Evolutionary conservation across 1,140 invertebrate genomes (phyloP).

Genomic region (Chironomus striatipennis): DNA sequence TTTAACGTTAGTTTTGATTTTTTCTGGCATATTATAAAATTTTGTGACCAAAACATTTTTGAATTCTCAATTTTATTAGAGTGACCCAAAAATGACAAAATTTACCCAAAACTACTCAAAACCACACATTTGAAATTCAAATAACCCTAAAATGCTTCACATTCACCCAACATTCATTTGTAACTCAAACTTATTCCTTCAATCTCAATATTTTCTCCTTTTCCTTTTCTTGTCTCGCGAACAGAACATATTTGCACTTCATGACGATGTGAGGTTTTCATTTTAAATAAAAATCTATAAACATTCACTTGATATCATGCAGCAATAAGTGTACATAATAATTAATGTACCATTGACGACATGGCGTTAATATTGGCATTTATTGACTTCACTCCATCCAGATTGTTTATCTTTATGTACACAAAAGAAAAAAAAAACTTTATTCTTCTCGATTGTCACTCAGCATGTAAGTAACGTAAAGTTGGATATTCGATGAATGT

Average conservation of each 20-base stretch:
- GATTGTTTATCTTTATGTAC: neutral
- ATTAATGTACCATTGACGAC: slow-evolving; percentile 4
- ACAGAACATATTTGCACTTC: neutral
- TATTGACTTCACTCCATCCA: slow-evolving; percentile 8
- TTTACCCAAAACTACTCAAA: too few species aligned
- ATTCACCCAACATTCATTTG: too few species aligned
- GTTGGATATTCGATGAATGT: neutral
- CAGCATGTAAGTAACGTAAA: neutral
- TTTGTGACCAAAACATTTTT: too few species aligned
- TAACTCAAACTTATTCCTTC: too few species aligned
- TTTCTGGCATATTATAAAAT: too few species aligned
- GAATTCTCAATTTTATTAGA: too few species aligned
- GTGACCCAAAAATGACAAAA: too few species aligned
- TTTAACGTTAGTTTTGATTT: too few species aligned
- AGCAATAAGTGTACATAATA: slow-evolving; percentile 12
- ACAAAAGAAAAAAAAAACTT: neutral
- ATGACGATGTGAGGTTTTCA: too few species aligned
- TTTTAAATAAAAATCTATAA: neutral
- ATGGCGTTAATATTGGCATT: slow-evolving; percentile 11
- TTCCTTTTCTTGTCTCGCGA: neutral
- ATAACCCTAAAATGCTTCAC: too few species aligned
- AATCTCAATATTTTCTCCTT: neutral
- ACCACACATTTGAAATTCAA: too few species aligned
- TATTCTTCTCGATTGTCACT: too few species aligned
- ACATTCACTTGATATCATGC: neutral